Conservation (phyloP, 2,888 invertebrate species). For the Andrena praecox region DNA sequence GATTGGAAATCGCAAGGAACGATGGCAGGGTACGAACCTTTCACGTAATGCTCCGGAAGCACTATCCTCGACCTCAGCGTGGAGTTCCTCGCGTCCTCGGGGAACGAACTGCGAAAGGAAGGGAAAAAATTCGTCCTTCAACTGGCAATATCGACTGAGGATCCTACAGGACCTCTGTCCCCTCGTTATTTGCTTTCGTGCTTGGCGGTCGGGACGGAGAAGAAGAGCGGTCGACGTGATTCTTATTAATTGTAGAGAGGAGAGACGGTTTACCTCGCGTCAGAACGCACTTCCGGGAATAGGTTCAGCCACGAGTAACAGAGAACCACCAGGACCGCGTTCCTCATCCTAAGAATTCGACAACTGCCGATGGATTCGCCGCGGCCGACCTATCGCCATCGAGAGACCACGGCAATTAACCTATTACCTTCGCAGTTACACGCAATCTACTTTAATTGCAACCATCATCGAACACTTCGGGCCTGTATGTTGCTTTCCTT, state of each 20-base stretch:
- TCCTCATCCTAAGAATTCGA: slow-evolving; percentile 76
- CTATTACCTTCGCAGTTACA: slow-evolving; percentile 75
- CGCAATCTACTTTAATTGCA: slow-evolving; percentile 77
- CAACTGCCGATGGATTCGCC: slow-evolving; percentile 60
- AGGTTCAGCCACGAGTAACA: slow-evolving; percentile 67
- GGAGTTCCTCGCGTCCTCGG: slow-evolving; percentile 74
- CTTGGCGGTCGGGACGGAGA: neutral
- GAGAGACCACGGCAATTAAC: slow-evolving; percentile 75
- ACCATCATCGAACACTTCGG: slow-evolving; percentile 65
- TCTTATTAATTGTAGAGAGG: neutral
- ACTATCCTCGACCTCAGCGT: slow-evolving; percentile 89
- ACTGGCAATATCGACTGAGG: neutral
- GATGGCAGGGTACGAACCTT: slow-evolving; percentile 86
- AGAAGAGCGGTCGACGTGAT: neutral
- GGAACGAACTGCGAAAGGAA: slow-evolving; percentile 66
- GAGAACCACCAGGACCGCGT: slow-evolving; percentile 65
- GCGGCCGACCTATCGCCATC: slow-evolving; percentile 43
- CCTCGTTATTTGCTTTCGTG: neutral
- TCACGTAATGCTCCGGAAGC: slow-evolving; percentile 90
- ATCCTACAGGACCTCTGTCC: neutral
- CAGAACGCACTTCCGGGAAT: slow-evolving; percentile 65
- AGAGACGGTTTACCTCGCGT: slow-evolving; percentile 68
- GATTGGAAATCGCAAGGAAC: neutral
- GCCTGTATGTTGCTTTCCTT: slow-evolving; percentile 34
- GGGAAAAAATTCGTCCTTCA: neutral